phyloP scores from a whole-genome alignment of 92 coral and sea anemone genomes.

The Zoanthus gigantus region DNA sequence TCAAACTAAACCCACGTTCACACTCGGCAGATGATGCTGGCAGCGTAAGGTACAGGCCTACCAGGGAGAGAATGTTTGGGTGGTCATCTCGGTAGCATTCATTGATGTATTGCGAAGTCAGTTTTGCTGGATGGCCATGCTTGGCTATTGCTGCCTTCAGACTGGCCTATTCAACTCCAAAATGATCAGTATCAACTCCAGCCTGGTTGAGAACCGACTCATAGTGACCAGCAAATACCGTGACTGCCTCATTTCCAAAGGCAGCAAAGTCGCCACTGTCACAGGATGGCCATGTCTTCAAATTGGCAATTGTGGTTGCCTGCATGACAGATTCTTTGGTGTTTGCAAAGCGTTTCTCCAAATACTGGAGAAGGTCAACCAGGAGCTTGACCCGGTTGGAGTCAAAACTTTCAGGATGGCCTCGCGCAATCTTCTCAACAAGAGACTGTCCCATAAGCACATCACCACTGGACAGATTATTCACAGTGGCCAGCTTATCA shows the following conservation, averaged over 20 bases:
- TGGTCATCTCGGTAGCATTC: slow-evolving; percentile 6
- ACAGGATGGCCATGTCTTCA: slow-evolving; percentile 41
- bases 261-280: slow-evolving; percentile 20
- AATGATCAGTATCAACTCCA: slow-evolving; percentile 44
- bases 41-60: slow-evolving; percentile 52
- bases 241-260: slow-evolving; percentile 47
- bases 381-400: neutral
- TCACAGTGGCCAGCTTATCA: slow-evolving; percentile 3
- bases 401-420: neutral
- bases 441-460: slow-evolving; percentile 17
- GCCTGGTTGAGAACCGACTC: slow-evolving; percentile 28
- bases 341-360: slow-evolving; percentile 51
- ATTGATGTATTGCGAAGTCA: slow-evolving; percentile 35
- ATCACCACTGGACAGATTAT: slow-evolving; percentile 8
- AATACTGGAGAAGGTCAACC: slow-evolving; percentile 12
- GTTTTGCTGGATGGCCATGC: slow-evolving; percentile 26
- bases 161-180: slow-evolving; percentile 52
- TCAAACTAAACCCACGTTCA: slow-evolving; percentile 42
- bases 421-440: slow-evolving; percentile 11
- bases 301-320: slow-evolving; percentile 53
- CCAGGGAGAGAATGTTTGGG: slow-evolving; percentile 34
- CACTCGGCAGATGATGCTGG: slow-evolving; percentile 43
- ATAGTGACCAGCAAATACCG: slow-evolving; percentile 37
- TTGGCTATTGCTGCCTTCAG: slow-evolving; percentile 47
- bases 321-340: slow-evolving; percentile 49